A percentile compares a stretch with the other conserved stretches of the same genome.
Conservation (phyloP, 2,797 vertebrate species). For the Sphaeramia orbicularis region DNA sequence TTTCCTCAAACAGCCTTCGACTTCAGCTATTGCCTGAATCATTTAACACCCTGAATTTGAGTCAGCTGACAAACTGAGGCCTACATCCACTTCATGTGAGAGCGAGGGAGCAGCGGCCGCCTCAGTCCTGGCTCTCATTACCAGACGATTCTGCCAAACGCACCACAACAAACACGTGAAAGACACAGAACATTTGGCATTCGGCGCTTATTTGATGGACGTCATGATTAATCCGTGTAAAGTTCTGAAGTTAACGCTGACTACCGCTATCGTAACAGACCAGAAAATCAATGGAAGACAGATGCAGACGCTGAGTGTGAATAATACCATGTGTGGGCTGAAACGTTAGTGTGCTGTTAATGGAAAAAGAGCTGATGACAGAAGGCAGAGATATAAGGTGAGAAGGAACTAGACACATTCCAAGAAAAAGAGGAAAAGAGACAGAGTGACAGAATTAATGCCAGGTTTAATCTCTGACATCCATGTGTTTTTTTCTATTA, state of each 20-base stretch:
- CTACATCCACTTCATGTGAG: slow-evolving; percentile 15
- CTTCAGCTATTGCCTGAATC: slow-evolving; percentile 14
- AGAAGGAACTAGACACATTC: background rate
- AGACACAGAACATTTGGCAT: background rate
- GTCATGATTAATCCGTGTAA: slow-evolving; percentile 26
- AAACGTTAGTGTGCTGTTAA: background rate
- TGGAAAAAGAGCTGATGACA: background rate
- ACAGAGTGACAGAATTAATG: background rate
- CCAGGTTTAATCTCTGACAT: background rate
- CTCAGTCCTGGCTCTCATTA: slow-evolving; percentile 31
- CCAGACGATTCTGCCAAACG: slow-evolving; percentile 27
- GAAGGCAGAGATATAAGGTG: background rate
- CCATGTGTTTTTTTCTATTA: background rate
- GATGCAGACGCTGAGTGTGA: slow-evolving; percentile 31
- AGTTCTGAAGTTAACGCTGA: slow-evolving; percentile 11
- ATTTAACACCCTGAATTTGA: slow-evolving; percentile 26
- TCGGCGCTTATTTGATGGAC: slow-evolving; percentile 15
- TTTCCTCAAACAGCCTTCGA: background rate
- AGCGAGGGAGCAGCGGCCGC: background rate
- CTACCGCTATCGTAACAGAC: slow-evolving; percentile 13
- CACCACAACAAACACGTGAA: slow-evolving; percentile 16
- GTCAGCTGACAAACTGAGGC: slow-evolving; percentile 29
- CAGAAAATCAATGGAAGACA: slow-evolving; percentile 35
- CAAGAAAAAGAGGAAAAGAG: background rate
- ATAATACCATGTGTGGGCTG: slow-evolving; percentile 45